phyloP scores from a whole-genome alignment of 2,113 vertebrate genomes.

The Zeus faber region DNA sequence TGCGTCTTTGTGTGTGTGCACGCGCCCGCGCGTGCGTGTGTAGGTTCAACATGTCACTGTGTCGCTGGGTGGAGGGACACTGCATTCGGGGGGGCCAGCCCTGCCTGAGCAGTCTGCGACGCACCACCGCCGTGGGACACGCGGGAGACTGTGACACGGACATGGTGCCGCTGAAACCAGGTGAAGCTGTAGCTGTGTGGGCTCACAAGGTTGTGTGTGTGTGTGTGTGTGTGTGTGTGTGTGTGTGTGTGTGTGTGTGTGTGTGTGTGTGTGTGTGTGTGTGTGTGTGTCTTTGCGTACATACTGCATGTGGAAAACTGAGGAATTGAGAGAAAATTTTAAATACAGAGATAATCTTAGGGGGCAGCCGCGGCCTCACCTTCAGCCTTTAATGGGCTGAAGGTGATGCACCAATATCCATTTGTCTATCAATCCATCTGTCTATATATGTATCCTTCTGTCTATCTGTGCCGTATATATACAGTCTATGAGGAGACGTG shows the following conservation, averaged over 20 bases:
- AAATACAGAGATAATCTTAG: too few relatives aligned
- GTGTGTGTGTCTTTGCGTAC: too few relatives aligned
- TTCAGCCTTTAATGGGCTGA: too few relatives aligned
- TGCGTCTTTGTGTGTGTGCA: background rate
- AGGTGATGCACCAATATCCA: too few relatives aligned
- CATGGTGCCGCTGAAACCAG: constrained; percentile 74
- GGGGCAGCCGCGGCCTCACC: too few relatives aligned
- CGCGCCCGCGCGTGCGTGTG: constrained; percentile 17
- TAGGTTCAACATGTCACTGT: constrained; percentile 76
- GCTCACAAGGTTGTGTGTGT: background rate
- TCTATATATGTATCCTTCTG: background rate
- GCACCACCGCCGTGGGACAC: constrained; percentile 59
- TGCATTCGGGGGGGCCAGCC: constrained; percentile 56
- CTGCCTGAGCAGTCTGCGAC: constrained; percentile 58
- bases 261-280: background rate
- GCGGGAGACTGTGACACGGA: constrained; percentile 66
- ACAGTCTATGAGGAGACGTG: background rate
- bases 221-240: background rate
- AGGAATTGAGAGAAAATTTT: too few relatives aligned
- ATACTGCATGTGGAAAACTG: too few relatives aligned
- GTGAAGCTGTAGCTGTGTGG: constrained; percentile 30
- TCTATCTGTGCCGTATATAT: background rate
- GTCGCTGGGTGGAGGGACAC: constrained; percentile 64
- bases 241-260: background rate
- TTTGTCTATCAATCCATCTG: too few relatives aligned